Percentiles rank a stretch among this genome's conserved stretches.
Conservation (phyloP, 2,113 vertebrate species). For the Struthio camelus region DNA sequence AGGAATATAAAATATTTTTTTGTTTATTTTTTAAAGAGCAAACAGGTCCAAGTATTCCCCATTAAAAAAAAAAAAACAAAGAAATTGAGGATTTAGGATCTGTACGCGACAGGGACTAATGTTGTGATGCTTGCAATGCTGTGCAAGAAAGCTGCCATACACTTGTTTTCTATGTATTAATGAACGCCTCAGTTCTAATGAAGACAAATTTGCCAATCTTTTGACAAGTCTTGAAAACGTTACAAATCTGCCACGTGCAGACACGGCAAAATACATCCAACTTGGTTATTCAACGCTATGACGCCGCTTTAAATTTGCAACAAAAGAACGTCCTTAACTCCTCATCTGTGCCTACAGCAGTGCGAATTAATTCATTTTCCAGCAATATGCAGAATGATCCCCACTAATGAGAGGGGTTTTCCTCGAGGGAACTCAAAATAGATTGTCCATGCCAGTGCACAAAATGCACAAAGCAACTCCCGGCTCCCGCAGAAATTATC, state of each 20-base stretch:
- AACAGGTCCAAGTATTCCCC: not conserved
- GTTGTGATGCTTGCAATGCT: too few relatives aligned
- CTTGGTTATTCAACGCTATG: not conserved
- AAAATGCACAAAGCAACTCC: not conserved
- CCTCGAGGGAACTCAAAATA: not conserved
- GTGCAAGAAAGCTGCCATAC: not conserved
- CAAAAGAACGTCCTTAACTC: not conserved
- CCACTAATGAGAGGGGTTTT: not conserved
- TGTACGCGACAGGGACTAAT: not conserved
- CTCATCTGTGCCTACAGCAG: not conserved
- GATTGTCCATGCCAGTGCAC: not conserved
- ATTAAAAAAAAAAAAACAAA: not conserved
- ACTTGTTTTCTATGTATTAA: not conserved
- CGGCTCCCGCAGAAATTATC: not conserved
- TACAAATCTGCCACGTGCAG: not conserved
- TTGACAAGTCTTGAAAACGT: not conserved
- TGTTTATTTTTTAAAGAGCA: too few relatives aligned
- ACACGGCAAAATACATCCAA: not conserved
- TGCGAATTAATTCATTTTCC: slow-evolving; percentile 2
- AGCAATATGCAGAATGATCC: not conserved
- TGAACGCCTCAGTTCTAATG: not conserved
- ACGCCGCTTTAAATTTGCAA: not conserved
- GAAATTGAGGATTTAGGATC: not conserved
- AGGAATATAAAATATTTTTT: too few relatives aligned
- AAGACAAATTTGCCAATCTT: not conserved